Evolutionary conservation across 2,797 vertebrate species (phyloP).

Genomic region (Myoxocephalus aenaeus): DNA sequence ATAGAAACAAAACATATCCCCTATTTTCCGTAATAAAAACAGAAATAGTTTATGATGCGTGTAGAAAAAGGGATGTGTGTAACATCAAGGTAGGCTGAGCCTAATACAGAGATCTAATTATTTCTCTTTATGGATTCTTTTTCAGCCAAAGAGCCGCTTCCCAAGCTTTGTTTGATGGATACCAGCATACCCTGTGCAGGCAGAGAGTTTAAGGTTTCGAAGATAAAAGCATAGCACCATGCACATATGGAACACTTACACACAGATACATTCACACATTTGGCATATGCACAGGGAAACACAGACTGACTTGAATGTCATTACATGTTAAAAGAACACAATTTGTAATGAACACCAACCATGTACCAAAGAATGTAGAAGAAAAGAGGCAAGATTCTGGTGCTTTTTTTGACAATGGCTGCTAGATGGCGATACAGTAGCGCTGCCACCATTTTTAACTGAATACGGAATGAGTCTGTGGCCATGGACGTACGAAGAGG

Average conservation of each 20-base stretch:
- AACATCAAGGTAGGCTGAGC: neutral
- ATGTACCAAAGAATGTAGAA: neutral
- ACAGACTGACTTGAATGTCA: neutral
- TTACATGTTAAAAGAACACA: neutral
- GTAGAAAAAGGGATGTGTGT: neutral
- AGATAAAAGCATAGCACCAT: conserved; percentile 15
- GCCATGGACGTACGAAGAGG: no score
- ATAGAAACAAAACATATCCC: neutral
- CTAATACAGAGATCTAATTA: conserved; percentile 6
- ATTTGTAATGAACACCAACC: neutral
- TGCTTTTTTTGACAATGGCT: no score
- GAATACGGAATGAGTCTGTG: no score
- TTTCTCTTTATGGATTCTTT: conserved; percentile 32
- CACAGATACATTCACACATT: neutral
- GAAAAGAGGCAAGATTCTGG: no score
- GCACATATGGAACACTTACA: conserved; percentile 20
- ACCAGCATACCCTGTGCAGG: conserved; percentile 2
- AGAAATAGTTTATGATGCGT: neutral
- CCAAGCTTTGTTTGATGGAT: conserved; percentile 3
- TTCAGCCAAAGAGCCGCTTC: conserved; percentile 27
- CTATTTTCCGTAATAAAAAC: neutral
- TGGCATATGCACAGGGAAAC: conserved; percentile 5
- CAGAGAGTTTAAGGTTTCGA: conserved; percentile 13
- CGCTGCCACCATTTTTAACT: no score
- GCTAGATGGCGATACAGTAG: no score